A percentile compares a stretch with the other conserved stretches of the same genome.
These are phyloP conservation scores for Globodera rostochiensis DNA, from an alignment of 1,140 invertebrate genomes.

Conservation along the genomic window DNA sequence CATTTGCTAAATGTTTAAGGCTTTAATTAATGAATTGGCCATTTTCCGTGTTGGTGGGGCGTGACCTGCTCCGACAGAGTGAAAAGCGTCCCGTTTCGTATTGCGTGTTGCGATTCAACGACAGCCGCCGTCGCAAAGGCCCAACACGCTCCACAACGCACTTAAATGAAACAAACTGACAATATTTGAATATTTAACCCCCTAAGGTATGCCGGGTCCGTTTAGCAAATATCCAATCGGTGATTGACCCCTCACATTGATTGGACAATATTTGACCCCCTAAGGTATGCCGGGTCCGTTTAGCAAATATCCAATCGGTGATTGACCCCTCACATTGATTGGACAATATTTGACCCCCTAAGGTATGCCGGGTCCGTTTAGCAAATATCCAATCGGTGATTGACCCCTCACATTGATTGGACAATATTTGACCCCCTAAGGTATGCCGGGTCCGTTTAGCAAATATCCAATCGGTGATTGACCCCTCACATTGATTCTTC, in stretches of 20 bases:
- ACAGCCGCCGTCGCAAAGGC: constrained; percentile 37
- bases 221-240: too few relatives aligned
- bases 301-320: too few relatives aligned
- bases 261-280: too few relatives aligned
- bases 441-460: neutral
- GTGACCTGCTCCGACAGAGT: constrained; percentile 42
- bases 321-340: too few relatives aligned
- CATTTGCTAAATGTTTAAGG: constrained; percentile 26
- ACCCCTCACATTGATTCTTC: constrained; percentile 37
- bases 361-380: neutral
- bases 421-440: too few relatives aligned
- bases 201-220: neutral
- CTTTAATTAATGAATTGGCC: neutral
- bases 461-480: too few relatives aligned
- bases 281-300: neutral
- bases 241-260: too few relatives aligned
- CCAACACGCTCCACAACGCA: constrained; percentile 45
- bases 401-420: too few relatives aligned
- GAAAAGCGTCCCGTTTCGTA: constrained; percentile 21
- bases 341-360: too few relatives aligned
- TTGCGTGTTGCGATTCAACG: constrained; percentile 38
- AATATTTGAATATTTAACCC: constrained; percentile 2
- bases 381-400: too few relatives aligned
- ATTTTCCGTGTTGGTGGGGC: neutral
- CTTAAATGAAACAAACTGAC: constrained; percentile 17